Base-by-base conservation (phyloP, 2,113 vertebrate species). In the Lipophrys pholis region DNA sequence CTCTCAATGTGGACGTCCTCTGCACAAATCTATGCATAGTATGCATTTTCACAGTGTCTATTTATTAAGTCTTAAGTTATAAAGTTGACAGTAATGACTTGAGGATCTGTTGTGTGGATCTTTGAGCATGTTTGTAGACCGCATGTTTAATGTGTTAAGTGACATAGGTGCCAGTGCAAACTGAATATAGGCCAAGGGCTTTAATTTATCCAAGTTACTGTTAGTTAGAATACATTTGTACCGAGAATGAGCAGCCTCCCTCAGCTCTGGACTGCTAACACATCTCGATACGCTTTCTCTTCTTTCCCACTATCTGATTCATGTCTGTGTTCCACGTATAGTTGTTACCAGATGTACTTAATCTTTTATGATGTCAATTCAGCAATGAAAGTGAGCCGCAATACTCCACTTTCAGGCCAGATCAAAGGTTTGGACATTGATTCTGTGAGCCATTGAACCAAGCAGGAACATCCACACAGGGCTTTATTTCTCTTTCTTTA, bases 1-100 rank as follows among this genome's bases (percentile, higher is more conserved):
- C 80, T 83, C 62, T 81, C 74, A 62, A 67, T 52, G 43, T 74
- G 52, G 66, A 78, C 53, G 43, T 74, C 35, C 35, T 87, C 76
- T 82, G 67, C 79, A 84, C 80, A 90, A 81, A 73, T 71, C 50
- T 78, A 80, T 81, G 77, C 87, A 89, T 78, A 71, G 15, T 64
- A 55, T 73, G 63, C 67, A 76, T 80, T 69, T 65, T 75, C 77
- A 65, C 46, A 51, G 35, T 74, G 73, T 79, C 61, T 82, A 80
- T 87, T 87, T 87, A 86, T 85, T 78, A 68, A 43, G 7, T 85
- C 17, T 61, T 78, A 81, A 71, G 17, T 85, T 67, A 70, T 83
- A 12, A 68, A 48, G 52, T 77, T 80, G 60, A 79, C 16, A 45
- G 54, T 60, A 11, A 58, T 40, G 11, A 77, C 50, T 64, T 64